Evolutionary conservation across 35 echinoderm and acorn worm species (phyloP).

Genomic region (Eucidaris tribuloides): DNA sequence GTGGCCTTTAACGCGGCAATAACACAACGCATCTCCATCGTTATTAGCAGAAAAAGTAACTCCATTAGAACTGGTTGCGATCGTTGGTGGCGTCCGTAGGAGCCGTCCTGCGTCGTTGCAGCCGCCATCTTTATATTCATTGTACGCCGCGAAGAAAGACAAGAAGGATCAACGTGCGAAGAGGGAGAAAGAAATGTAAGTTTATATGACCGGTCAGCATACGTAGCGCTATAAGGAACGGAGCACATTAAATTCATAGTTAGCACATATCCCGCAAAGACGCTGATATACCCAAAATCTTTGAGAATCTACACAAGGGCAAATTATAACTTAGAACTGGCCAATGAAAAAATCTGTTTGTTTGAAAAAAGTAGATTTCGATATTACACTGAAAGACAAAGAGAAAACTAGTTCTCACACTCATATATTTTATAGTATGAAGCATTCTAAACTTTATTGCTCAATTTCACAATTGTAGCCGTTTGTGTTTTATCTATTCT

Average conservation of each 20-base stretch:
- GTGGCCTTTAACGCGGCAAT: too few relatives aligned
- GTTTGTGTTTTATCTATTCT: neutral
- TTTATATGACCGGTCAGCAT: neutral
- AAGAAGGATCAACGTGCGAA: constrained; percentile 4
- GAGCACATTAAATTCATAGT: neutral
- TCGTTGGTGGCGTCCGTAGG: constrained; percentile 54
- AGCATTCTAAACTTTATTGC: neutral
- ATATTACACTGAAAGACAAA: too few relatives aligned
- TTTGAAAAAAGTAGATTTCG: too few relatives aligned
- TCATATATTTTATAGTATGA: too few relatives aligned
- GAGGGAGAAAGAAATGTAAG: constrained; percentile 17
- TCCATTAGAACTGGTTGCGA: constrained; percentile 51
- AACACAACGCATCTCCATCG: too few relatives aligned
- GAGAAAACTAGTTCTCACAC: too few relatives aligned
- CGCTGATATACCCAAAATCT: neutral
- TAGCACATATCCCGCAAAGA: neutral
- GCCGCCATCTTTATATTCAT: constrained; percentile 38
- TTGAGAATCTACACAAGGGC: neutral
- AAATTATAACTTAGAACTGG: too few relatives aligned
- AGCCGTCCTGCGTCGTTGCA: constrained; percentile 41
- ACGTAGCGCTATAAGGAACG: neutral
- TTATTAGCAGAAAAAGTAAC: constrained; percentile 58
- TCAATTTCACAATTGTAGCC: neutral
- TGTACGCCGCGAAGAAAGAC: constrained; percentile 43
- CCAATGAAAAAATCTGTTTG: neutral